A percentile compares a stretch with the other conserved stretches of the same genome.
Conservation (phyloP, 1,140 invertebrate genomes). For the Drosophila lowei region DNA sequence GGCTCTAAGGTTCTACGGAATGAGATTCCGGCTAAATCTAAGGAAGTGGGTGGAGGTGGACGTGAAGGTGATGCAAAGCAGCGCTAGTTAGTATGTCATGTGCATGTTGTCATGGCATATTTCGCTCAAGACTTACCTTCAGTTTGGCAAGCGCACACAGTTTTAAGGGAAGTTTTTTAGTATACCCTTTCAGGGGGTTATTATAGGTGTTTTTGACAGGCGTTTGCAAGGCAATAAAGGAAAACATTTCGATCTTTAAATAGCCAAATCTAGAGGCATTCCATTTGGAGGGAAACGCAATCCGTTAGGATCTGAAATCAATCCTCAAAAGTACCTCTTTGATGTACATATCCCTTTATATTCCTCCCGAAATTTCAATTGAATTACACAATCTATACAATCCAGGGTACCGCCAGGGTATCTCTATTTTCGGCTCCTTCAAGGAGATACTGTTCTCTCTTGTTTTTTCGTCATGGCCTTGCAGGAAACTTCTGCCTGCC, state of each 20-base stretch:
- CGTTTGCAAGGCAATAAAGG: too few species aligned
- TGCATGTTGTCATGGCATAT: slow-evolving; percentile 55
- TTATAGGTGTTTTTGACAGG: too few species aligned
- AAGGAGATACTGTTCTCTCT: not conserved
- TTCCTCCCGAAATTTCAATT: too few species aligned
- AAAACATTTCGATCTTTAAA: too few species aligned
- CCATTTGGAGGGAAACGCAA: too few species aligned
- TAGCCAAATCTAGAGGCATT: too few species aligned
- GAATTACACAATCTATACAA: too few species aligned
- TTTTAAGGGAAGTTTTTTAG: not conserved
- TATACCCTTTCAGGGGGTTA: slow-evolving; percentile 17
- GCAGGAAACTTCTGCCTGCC: slow-evolving; percentile 39
- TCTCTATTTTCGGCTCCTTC: not conserved
- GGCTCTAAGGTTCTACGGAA: too few species aligned
- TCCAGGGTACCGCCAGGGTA: not conserved
- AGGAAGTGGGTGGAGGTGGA: slow-evolving; percentile 1
- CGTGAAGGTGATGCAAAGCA: slow-evolving; percentile 46
- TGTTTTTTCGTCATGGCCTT: slow-evolving; percentile 11
- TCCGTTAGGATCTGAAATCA: too few species aligned
- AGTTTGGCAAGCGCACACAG: not conserved
- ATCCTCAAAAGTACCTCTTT: too few species aligned
- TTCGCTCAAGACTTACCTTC: slow-evolving; percentile 40
- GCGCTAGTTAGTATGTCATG: slow-evolving; percentile 56
- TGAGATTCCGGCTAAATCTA: too few species aligned
- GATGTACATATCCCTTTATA: too few species aligned